Base-by-base conservation (phyloP, 2,888 invertebrate species). In the Chalcis sispes region DNA sequence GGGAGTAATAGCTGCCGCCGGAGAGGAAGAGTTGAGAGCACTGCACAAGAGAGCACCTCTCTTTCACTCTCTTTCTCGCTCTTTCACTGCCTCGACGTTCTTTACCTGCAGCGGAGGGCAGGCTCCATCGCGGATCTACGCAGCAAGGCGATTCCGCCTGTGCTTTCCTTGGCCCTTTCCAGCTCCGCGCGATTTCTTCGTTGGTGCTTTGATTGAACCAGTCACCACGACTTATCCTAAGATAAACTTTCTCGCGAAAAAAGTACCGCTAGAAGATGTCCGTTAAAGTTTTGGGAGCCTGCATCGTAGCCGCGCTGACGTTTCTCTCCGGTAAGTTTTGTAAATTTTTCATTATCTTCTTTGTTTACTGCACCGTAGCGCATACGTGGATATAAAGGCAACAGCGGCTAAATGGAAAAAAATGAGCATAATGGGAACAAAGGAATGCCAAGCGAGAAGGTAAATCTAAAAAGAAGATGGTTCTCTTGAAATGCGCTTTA, bases 271-370 rank as follows among this genome's bases (percentile, higher is more conserved):
- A 40, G 29, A 69, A 32, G 42, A 69, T 58, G 69, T 69, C 50
- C 50, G 46, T 20, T 56, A 50, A 36, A 46, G 27, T 20, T 13
- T 23, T 71, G 27, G 61, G 69, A 8, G 29, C 27, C 58, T 48
- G 20, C 59, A 15, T 66, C 40, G 13, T 66, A 0, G 23, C 52
- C 5, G 54, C 61, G 4, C 58, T 64, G 32, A 29, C 48, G 48
- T 5, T 67, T 46, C 29, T 36, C 2, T 72, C 56, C 20, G 76
- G 76, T 76, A 42, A 76, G 76, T 72, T 7, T 13, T 3, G 23
- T 32, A 15, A 20, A 27, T 52, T n/a, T n/a, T n/a, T n/a, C n/a
- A n/a, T n/a, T n/a, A n/a, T n/a, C n/a, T n/a, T n/a, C n/a, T n/a
- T n/a, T n/a, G n/a, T n/a, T n/a, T n/a, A n/a, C n/a, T n/a, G n/a